Conservation (phyloP, 2,888 invertebrate species). For the Chymomyza procnemis region DNA sequence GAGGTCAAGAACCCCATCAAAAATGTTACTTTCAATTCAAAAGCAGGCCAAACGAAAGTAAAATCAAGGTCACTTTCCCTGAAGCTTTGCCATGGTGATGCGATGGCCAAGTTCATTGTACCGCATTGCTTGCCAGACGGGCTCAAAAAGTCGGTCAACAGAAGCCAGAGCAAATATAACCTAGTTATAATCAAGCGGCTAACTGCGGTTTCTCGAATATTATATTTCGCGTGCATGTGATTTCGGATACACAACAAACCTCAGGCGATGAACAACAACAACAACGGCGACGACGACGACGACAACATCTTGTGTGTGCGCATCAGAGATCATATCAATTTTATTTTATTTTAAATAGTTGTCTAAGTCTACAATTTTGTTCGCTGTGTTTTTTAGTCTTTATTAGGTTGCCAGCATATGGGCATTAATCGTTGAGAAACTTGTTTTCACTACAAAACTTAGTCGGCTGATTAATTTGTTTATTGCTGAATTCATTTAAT, state of each 20-base stretch:
- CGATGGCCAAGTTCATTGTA: constrained; percentile 24
- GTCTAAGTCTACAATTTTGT: constrained; percentile 1
- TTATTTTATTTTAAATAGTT: constrained; percentile 4
- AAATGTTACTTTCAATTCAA: not conserved
- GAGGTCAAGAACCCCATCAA: not conserved
- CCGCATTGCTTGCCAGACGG: constrained; percentile 8
- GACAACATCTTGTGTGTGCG: not conserved
- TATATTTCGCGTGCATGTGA: not conserved
- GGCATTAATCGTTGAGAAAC: constrained; percentile 25
- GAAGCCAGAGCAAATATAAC: not conserved
- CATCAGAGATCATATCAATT: not conserved
- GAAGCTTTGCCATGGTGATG: too few species aligned
- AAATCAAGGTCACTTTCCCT: constrained; percentile 22
- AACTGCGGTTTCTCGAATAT: not conserved
- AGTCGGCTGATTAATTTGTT: not conserved
- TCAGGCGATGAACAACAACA: not conserved
- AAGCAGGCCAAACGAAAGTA: constrained; percentile 22
- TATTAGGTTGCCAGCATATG: constrained; percentile 34
- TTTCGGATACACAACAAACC: not conserved
- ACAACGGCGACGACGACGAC: not conserved
- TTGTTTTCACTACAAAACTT: not conserved
- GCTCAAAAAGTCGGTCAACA: not conserved
- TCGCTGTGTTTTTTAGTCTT: constrained; percentile 24
- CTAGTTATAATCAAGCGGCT: not conserved
- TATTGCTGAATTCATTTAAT: not conserved